A percentile compares a stretch with the other conserved stretches of the same genome.
Conservation (phyloP, 2,888 invertebrate species). For the Agrilus mali region DNA sequence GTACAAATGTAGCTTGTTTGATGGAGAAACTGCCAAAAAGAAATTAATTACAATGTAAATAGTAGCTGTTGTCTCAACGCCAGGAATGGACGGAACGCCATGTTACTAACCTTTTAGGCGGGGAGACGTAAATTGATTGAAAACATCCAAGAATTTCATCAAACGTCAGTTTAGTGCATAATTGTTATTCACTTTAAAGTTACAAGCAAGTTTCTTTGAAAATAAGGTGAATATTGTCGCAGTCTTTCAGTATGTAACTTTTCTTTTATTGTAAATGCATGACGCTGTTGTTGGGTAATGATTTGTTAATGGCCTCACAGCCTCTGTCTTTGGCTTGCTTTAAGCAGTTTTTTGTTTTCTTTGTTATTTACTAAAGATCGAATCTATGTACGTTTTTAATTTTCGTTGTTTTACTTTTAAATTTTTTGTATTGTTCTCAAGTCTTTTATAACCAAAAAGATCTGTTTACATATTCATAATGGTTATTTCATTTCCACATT, state of each 20-base stretch:
- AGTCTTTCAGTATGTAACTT: too few relatives aligned
- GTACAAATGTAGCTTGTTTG: too few relatives aligned
- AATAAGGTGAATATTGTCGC: too few relatives aligned
- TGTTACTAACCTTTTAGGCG: conserved; percentile 35
- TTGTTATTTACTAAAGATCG: too few relatives aligned
- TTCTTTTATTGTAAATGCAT: conserved; percentile 1
- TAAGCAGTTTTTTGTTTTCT: conserved; percentile 3
- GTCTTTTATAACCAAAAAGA: neutral
- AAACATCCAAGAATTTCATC: too few relatives aligned
- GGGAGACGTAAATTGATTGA: conserved; percentile 23
- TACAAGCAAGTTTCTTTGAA: too few relatives aligned
- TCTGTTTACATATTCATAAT: neutral
- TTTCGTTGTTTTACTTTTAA: too few relatives aligned
- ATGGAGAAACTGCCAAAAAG: too few relatives aligned
- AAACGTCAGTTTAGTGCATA: too few relatives aligned
- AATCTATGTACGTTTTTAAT: too few relatives aligned
- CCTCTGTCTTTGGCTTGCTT: neutral
- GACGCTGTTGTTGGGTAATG: conserved; percentile 6
- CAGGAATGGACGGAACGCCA: conserved; percentile 26
- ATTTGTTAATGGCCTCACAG: neutral
- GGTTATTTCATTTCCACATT: neutral
- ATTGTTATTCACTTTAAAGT: too few relatives aligned
- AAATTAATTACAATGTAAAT: neutral
- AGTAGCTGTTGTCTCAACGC: conserved; percentile 2
- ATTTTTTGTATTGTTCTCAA: conserved; percentile 1